Conservation (phyloP, 2,888 invertebrate genomes). For the Nymphalis c-album region DNA sequence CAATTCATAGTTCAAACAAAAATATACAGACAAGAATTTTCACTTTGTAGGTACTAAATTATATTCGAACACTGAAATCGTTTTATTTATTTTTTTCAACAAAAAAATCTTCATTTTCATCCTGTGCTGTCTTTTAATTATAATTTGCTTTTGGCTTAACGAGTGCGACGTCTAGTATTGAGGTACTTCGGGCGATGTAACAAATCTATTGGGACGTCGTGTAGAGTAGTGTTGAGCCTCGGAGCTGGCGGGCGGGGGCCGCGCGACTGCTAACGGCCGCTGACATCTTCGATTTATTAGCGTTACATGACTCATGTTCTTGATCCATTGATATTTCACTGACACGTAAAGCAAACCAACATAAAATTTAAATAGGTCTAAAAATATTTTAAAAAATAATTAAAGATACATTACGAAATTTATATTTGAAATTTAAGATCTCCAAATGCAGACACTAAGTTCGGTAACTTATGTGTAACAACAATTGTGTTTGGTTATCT, state of each 20-base stretch:
- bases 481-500: no score
- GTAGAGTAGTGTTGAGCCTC: constrained; percentile 45
- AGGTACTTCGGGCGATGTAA: background rate
- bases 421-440: no score
- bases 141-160: constrained; percentile 32
- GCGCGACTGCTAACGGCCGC: constrained; percentile 49
- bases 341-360: no score
- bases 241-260: constrained; percentile 56
- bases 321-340: background rate
- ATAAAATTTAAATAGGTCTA: no score
- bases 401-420: no score
- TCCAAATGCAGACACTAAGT: no score
- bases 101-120: constrained; percentile 12
- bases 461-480: no score
- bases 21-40: background rate
- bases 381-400: no score
- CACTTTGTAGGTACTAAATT: constrained; percentile 22
- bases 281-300: constrained; percentile 34
- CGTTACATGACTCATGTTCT: constrained; percentile 32
- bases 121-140: constrained; percentile 25
- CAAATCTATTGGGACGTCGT: constrained; percentile 9
- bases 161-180: constrained; percentile 22
- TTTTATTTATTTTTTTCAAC: background rate
- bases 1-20: background rate
- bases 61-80: background rate